Percentiles rank a stretch among this genome's conserved stretches.
Evolutionary conservation across 2,113 vertebrate species (phyloP).

Genomic region (Crypturellus undulatus): DNA sequence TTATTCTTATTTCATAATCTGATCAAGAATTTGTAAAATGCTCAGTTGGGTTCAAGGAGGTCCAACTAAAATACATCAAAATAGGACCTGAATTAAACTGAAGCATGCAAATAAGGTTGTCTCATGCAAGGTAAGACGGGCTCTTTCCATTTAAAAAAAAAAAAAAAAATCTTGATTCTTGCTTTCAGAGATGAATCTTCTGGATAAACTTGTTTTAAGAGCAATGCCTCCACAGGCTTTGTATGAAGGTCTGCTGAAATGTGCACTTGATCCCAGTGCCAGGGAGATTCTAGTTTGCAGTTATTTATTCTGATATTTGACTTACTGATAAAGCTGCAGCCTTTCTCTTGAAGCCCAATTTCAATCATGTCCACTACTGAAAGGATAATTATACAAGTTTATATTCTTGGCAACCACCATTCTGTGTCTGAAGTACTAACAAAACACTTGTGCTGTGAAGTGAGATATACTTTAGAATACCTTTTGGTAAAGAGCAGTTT

Average conservation of each 20-base stretch:
- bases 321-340: background rate
- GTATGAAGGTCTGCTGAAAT: background rate
- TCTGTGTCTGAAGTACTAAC: background rate
- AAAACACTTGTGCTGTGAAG: background rate
- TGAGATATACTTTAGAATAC: background rate
- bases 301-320: background rate
- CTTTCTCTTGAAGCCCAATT: background rate
- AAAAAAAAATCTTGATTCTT: background rate
- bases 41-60: background rate
- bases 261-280: background rate
- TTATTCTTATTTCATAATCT: background rate
- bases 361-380: background rate
- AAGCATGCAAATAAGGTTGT: background rate
- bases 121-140: background rate
- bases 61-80: background rate
- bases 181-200: background rate
- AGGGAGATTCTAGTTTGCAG: background rate
- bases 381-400: background rate
- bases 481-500: background rate
- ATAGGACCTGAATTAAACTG: background rate
- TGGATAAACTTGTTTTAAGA: background rate
- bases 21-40: background rate
- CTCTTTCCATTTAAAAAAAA: background rate
- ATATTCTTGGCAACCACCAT: background rate
- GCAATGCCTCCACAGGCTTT: background rate